Conservation (phyloP, 2,113 vertebrate species). For the Oceanites oceanicus region DNA sequence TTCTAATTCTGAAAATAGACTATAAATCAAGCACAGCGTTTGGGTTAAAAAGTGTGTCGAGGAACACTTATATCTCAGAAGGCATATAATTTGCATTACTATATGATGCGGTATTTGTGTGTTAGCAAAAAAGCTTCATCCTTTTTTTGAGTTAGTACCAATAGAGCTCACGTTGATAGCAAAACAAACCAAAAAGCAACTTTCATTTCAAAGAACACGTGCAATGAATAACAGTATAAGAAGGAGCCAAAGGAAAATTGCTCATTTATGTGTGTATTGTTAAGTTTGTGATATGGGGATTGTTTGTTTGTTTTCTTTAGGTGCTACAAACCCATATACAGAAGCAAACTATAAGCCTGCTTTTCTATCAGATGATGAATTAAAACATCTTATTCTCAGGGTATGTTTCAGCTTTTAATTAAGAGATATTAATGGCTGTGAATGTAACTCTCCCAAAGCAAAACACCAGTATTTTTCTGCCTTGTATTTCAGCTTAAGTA, state of each 20-base stretch:
- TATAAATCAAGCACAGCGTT: neutral
- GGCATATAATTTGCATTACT: neutral
- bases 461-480: neutral
- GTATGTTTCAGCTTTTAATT: slow-evolving; percentile 74
- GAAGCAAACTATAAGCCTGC: slow-evolving; percentile 99
- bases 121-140: neutral
- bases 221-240: neutral
- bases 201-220: neutral
- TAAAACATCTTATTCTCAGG: slow-evolving; percentile 97
- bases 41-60: neutral
- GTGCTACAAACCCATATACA: slow-evolving; percentile 95
- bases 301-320: slow-evolving; percentile 67
- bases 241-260: neutral
- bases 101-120: neutral
- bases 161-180: neutral
- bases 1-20: neutral
- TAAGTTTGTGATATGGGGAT: neutral
- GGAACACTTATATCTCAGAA: neutral
- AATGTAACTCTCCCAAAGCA: neutral
- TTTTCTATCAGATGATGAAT: slow-evolving; percentile 96
- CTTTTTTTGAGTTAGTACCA: neutral
- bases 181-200: neutral
- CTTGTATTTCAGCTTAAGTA: neutral
- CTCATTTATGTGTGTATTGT: neutral
- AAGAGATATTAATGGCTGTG: neutral